Percentiles rank a stretch among this genome's conserved stretches.
phyloP scores from a whole-genome alignment of 2,797 vertebrate species.

The Propithecus deckenii region DNA sequence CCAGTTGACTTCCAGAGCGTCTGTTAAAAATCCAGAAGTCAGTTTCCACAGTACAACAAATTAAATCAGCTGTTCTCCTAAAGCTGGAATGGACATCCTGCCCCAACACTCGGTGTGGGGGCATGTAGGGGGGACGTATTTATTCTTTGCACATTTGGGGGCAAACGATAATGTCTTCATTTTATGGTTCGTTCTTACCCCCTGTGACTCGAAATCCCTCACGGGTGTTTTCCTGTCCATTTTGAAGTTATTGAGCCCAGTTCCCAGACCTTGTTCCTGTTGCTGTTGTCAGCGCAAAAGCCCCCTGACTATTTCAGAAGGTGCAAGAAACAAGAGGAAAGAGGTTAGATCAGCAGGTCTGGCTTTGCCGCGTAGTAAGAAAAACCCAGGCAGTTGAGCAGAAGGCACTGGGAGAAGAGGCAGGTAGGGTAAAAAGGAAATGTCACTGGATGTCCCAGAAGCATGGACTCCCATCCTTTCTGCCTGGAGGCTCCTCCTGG shows the following conservation, averaged over 20 bases:
- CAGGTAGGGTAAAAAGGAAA: neutral
- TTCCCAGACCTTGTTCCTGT: neutral
- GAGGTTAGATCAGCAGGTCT: neutral
- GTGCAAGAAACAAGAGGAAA: neutral
- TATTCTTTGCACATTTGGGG: neutral
- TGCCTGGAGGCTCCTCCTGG: neutral
- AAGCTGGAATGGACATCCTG: no score
- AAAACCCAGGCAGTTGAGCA: accelerated
- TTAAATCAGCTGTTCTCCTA: neutral
- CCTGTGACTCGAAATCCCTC: neutral
- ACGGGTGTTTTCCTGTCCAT: neutral
- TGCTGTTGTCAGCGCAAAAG: accelerated
- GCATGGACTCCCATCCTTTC: neutral
- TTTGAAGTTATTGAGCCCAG: neutral
- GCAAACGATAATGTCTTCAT: neutral
- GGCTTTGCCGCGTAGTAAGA: neutral
- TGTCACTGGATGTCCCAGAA: no score
- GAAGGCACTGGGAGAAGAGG: neutral
- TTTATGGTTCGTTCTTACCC: neutral
- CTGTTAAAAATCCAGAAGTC: neutral
- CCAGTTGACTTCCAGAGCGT: neutral
- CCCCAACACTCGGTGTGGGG: accelerated
- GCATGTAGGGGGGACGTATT: accelerated
- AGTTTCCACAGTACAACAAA: neutral
- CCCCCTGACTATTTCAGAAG: neutral